These are phyloP conservation scores for Agonopterix alstromeriana DNA, from an alignment of 2,888 invertebrate genomes.

Conservation along the genomic window DNA sequence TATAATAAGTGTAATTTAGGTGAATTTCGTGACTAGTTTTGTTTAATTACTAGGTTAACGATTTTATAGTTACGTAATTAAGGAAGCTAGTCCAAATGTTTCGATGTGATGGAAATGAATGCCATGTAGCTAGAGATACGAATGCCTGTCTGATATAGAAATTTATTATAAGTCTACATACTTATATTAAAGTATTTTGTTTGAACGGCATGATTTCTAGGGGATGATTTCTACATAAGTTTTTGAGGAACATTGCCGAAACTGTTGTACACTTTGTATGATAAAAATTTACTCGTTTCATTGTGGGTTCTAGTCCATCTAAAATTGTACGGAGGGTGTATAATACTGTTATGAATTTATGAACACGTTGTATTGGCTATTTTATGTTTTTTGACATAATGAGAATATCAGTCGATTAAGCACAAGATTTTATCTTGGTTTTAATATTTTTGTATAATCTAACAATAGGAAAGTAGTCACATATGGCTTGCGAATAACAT, in stretches of 20 bases:
- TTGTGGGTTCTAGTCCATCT: slow-evolving; percentile 74
- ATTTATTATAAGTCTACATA: not conserved
- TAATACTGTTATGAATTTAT: slow-evolving; percentile 38
- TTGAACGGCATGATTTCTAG: slow-evolving; percentile 22
- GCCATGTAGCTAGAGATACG: slow-evolving; percentile 57
- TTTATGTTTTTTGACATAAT: slow-evolving; percentile 35
- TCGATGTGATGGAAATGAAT: slow-evolving; percentile 69
- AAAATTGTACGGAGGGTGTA: slow-evolving; percentile 50
- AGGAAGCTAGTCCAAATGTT: slow-evolving; percentile 75
- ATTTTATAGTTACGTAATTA: slow-evolving; percentile 61
- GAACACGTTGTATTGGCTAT: slow-evolving; percentile 44
- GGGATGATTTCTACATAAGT: slow-evolving; percentile 20
- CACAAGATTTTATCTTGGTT: slow-evolving; percentile 54
- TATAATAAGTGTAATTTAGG: slow-evolving; percentile 39
- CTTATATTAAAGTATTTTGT: not conserved
- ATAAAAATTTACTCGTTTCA: slow-evolving; percentile 40
- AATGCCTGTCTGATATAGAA: slow-evolving; percentile 14
- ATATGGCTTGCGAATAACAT: slow-evolving; percentile 75
- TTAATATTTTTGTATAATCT: slow-evolving; percentile 64
- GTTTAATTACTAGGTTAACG: slow-evolving; percentile 66
- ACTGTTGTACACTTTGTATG: slow-evolving; percentile 24
- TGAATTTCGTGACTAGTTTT: slow-evolving; percentile 66
- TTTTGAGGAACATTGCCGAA: slow-evolving; percentile 42
- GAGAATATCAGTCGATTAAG: slow-evolving; percentile 41
- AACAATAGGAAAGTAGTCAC: slow-evolving; percentile 66